These are phyloP conservation scores for Telmatochromis brichardi DNA, from an alignment of 2,113 vertebrate species.

Conservation along the genomic window DNA sequence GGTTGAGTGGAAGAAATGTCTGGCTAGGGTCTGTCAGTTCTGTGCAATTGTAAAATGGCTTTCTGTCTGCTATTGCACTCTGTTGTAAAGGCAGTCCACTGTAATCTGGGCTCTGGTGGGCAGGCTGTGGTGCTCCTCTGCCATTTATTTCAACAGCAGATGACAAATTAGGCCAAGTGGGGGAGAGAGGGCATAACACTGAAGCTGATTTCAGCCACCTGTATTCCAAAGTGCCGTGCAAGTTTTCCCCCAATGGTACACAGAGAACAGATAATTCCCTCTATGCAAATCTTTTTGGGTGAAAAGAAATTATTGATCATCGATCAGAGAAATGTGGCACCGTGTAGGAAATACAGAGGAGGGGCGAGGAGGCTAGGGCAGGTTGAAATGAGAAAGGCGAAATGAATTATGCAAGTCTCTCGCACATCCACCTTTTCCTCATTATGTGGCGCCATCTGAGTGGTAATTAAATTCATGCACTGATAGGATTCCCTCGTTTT, in stretches of 20 bases:
- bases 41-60: background rate
- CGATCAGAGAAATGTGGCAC: conserved; percentile 37
- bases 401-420: conserved; percentile 65
- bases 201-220: conserved; percentile 53
- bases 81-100: background rate
- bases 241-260: conserved; percentile 1
- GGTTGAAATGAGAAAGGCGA: conserved; percentile 40
- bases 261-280: conserved; percentile 7
- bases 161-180: background rate
- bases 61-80: background rate
- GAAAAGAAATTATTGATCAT: conserved; percentile 52
- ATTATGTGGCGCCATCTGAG: conserved; percentile 64
- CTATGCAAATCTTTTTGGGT: conserved; percentile 59
- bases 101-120: background rate
- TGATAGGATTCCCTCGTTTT: conserved; percentile 80
- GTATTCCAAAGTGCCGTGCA: background rate
- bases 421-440: conserved; percentile 64
- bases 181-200: background rate
- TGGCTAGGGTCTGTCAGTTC: background rate
- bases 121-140: background rate
- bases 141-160: conserved; percentile 27
- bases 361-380: background rate
- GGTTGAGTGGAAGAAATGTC: background rate
- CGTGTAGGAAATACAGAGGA: conserved; percentile 2
- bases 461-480: conserved; percentile 76